These are phyloP conservation scores for Caracal caracal DNA, from an alignment of 2,113 vertebrate species.

Conservation along the genomic window DNA sequence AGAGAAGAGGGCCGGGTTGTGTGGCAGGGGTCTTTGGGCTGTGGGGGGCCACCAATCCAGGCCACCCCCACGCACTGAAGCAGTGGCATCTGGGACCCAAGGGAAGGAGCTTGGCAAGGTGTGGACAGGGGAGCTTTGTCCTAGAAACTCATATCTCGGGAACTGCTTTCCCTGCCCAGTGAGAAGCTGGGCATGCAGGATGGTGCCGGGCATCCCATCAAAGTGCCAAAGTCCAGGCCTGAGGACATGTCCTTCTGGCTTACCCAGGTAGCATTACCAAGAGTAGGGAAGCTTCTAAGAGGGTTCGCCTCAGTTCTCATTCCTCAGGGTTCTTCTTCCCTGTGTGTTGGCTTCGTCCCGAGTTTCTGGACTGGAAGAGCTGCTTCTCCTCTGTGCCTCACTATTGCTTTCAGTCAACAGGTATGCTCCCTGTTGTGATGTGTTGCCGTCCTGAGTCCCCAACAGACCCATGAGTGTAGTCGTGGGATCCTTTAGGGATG, in stretches of 20 bases:
- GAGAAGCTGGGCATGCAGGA: neutral
- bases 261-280: neutral
- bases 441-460: neutral
- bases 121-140: neutral
- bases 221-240: neutral
- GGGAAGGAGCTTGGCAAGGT: neutral
- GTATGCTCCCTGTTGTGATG: fast-evolving
- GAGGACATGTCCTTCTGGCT: neutral
- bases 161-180: neutral
- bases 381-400: neutral
- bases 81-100: neutral
- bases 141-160: too few species aligned
- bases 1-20: neutral
- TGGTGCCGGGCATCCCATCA: neutral
- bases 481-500: neutral
- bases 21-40: neutral
- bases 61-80: neutral
- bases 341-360: neutral
- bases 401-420: neutral
- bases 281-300: neutral
- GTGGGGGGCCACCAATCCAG: neutral
- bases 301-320: neutral
- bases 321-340: neutral
- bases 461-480: neutral
- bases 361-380: neutral